These are phyloP conservation scores for Ciconia nigra DNA, from an alignment of 2,797 vertebrate genomes.

Conservation along the genomic window DNA sequence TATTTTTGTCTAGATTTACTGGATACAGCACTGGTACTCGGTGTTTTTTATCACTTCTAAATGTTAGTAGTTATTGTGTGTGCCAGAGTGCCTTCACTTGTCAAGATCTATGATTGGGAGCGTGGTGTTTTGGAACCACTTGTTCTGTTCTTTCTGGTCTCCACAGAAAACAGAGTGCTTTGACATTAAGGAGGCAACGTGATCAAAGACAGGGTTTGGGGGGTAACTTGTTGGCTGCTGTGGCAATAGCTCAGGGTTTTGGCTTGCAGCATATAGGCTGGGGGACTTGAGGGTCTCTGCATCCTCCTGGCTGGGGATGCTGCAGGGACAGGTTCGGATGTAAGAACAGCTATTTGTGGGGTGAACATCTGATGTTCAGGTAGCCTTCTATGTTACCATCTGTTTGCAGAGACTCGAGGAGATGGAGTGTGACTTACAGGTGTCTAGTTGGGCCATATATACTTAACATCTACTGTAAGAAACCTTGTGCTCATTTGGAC, in stretches of 20 bases:
- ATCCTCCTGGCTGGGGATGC: neutral
- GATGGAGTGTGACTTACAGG: neutral
- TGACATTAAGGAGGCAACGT: fast-evolving
- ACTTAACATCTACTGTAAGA: neutral
- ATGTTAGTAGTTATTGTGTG: neutral
- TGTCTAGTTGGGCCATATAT: fast-evolving
- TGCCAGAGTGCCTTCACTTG: neutral
- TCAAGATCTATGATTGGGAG: neutral
- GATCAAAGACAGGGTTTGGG: neutral
- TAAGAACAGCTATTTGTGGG: neutral
- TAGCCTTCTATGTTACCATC: neutral
- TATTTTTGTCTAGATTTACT: neutral
- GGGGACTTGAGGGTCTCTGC: fast-evolving
- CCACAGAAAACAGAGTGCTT: neutral
- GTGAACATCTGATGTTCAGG: fast-evolving
- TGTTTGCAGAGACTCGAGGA: neutral
- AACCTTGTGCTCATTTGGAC: neutral
- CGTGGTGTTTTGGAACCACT: neutral
- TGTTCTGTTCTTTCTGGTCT: neutral
- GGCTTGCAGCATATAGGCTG: fast-evolving
- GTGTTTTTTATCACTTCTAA: neutral
- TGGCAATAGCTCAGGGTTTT: neutral
- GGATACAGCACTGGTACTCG: neutral
- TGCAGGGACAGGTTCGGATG: neutral
- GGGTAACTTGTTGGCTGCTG: neutral